Conservation (phyloP, 1,140 invertebrate species). For the Sesamia nonagrioides region DNA sequence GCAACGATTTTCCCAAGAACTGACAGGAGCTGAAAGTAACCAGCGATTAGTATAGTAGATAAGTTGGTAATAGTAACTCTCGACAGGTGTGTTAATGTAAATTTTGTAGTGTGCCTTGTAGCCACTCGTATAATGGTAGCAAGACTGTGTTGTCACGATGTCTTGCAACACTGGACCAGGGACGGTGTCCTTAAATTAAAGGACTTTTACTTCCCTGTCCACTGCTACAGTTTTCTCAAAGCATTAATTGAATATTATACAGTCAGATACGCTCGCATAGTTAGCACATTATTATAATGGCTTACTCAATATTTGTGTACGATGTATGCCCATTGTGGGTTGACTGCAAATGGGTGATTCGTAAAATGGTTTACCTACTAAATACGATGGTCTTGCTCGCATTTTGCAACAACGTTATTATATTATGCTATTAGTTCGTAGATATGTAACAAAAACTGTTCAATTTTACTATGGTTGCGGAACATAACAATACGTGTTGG, state of each 20-base stretch:
- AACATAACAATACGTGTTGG: conserved; percentile 48
- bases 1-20: conserved; percentile 52
- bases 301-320: conserved; percentile 62
- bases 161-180: conserved; percentile 67
- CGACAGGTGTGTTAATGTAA: conserved; percentile 75
- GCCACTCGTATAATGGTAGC: conserved; percentile 53
- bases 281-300: conserved; percentile 68
- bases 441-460: conserved; percentile 48
- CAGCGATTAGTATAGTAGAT: conserved; percentile 66
- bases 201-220: conserved; percentile 79
- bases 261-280: conserved; percentile 65
- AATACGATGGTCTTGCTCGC: background rate
- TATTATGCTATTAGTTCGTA: conserved; percentile 24
- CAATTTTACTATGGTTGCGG: conserved; percentile 44
- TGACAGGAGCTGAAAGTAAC: conserved; percentile 57
- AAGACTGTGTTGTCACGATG: conserved; percentile 66
- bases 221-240: conserved; percentile 62
- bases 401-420: conserved; percentile 28
- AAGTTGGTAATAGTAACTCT: conserved; percentile 51
- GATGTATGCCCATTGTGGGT: conserved; percentile 59
- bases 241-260: conserved; percentile 74
- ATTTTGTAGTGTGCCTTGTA: conserved; percentile 55
- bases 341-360: conserved; percentile 27
- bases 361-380: background rate
- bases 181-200: conserved; percentile 72